phyloP scores from a whole-genome alignment of 1,140 invertebrate genomes.

The Carposina sasakii region DNA sequence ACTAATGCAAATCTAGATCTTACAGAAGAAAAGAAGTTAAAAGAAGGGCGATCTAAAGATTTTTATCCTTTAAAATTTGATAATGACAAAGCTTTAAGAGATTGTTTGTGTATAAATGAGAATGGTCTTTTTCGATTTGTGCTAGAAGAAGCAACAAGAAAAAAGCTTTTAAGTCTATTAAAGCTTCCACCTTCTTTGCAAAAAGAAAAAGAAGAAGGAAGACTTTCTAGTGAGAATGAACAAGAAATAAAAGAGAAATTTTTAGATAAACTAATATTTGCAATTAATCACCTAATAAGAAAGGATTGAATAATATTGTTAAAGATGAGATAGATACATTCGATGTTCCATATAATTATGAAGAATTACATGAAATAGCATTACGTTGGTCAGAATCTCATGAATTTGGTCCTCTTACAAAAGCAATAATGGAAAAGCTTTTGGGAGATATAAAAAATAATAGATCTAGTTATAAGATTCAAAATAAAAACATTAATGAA shows the following conservation, averaged over 20 bases:
- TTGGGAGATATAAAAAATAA: constrained; percentile 16
- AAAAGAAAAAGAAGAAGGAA: constrained; percentile 19
- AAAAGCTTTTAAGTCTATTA: constrained; percentile 18
- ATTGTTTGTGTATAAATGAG: constrained; percentile 18
- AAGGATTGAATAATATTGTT: constrained; percentile 22
- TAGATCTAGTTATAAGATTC: constrained; percentile 15
- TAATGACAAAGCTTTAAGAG: no score
- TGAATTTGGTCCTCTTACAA: constrained; percentile 11
- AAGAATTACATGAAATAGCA: constrained; percentile 11
- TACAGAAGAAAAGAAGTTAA: constrained; percentile 18
- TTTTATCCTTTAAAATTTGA: no score
- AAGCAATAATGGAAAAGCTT: constrained; percentile 12
- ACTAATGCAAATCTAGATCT: constrained; percentile 25
- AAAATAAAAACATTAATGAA: constrained; percentile 16
- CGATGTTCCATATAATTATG: constrained; percentile 40
- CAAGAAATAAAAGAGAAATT: constrained; percentile 17
- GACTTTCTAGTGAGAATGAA: constrained; percentile 13
- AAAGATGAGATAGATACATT: constrained; percentile 17
- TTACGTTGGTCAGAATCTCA: constrained; percentile 14
- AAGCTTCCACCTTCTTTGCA: constrained; percentile 13
- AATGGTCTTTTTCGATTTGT: constrained; percentile 21
- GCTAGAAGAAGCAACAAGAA: constrained; percentile 15
- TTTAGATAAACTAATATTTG: constrained; percentile 28
- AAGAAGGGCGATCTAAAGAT: constrained; percentile 19
- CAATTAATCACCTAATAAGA: no score